Base-by-base conservation (phyloP, 37 sponge, comb jelly and placozoan species). In the Petrosia ficiformis region DNA sequence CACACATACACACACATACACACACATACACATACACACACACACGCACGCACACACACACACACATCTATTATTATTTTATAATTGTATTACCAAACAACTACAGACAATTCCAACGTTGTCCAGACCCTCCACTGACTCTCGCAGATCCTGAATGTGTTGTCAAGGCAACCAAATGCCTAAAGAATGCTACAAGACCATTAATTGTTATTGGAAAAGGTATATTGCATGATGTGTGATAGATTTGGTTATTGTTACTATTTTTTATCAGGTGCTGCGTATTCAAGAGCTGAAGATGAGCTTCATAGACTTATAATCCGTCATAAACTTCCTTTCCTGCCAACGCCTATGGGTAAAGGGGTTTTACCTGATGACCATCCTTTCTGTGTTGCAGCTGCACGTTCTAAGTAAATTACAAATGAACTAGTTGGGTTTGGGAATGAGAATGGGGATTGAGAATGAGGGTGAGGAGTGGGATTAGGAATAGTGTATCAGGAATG, bases 331-430 rank as follows among this genome's bases (percentile, higher is more conserved):
- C 96, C 96, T 2, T 96, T 96, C 66, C 87, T 96, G 32, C 93
- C 96, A 28, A 92, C 96, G n/a, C 96, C 96, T 25, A 96, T 96
- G 96, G 96, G 96, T 19, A 96, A 96, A 66, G 96, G 96, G 16
- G 90, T 96, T 0, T 32, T 96, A 0, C 26, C 92, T 32, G 96
- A 96, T 74, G 74, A 78, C 33, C 93, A 89, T 39, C 81, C 90
- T 3, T 67, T 78, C 1, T 96, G 96, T 76, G 93, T 96, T 42
- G 86, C 93, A 42, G 87, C 96, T 42, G 93, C 96, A 2, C 82
- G 96, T 73, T 92, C 96, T 34, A 86, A 34, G 94, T 89, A 60
- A 33, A 73, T 29, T 48, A 48, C 54, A n/a, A n/a, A n/a, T n/a
- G n/a, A n/a, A n/a, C n/a, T n/a, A n/a, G n/a, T n/a, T n/a, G n/a